Evolutionary conservation across 35 echinoderm and acorn worm genomes (phyloP), one percentile per base, ranked within the genome.

Genomic region (Amphiura filiformis): DNA sequence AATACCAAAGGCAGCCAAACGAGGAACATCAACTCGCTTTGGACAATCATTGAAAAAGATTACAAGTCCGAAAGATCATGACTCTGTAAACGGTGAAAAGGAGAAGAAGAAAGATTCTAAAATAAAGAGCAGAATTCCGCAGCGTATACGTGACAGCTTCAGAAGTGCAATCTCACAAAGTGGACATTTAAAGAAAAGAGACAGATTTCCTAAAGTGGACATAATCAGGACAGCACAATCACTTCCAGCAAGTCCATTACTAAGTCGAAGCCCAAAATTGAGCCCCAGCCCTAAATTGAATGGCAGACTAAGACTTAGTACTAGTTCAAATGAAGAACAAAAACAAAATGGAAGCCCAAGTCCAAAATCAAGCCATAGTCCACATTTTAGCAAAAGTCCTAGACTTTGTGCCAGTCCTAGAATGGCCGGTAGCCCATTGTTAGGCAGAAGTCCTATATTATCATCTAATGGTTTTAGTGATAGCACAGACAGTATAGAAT

Each of bases 111-210:
- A 61, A 33, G 83, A 85, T 15, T 78, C 89, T 14, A 91, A 91
- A 83, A 56, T 82, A 52, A 84, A 84, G 84, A 91, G 89, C 33
- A 75, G 77, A 37, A 91, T 91, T 49, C 89, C 89, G 32, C 65
- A 84, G 82, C 77, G 77, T 39, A 91, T 91, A 39, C 39, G 89
- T 39, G 38, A 91, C 28, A 76, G 89, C 41, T 85, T 91, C 36
- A 77, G 76, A 35, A 85, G 83, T 85, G 65, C 70, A 20, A 84
- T 61, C 9, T 41, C 81, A 44, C 34, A 78, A 2, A 65, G 57
- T 61, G 35, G 22, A 1, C 42, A 91, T 33, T 78, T 28, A 36
- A 31, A 26, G 13, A 85, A 78, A 37, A 91, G 82, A 57, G 84
- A 80, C 39, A 84, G 76, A n/a, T n/a, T 42, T 37, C 34, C 56